Percentiles rank a stretch among this genome's conserved stretches.
phyloP scores from a whole-genome alignment of 2,113 vertebrate genomes.

The Strix uralensis region DNA sequence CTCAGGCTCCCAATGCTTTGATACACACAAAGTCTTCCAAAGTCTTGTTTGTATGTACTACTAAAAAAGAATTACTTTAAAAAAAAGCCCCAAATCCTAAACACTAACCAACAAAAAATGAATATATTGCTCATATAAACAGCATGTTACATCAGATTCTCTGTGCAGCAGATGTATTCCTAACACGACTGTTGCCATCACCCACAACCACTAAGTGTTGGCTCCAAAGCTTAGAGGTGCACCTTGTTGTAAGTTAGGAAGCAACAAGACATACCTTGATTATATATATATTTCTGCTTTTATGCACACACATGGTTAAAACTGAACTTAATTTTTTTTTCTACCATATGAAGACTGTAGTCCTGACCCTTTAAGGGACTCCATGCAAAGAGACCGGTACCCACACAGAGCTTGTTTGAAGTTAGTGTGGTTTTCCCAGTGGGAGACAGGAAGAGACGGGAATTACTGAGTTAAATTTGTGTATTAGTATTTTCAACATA shows the following conservation, averaged over 20 bases:
- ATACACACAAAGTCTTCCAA: not conserved
- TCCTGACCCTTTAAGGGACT: not conserved
- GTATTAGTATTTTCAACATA: constrained; percentile 41
- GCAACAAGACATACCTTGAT: not conserved
- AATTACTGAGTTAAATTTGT: constrained; percentile 42
- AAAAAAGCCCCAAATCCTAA: not conserved
- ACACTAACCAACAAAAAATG: not conserved
- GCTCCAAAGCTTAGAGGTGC: not conserved
- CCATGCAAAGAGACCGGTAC: not conserved
- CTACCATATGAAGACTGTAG: not conserved
- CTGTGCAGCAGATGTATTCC: not conserved
- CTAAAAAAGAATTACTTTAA: not conserved
- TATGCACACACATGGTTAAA: not conserved
- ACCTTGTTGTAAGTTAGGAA: not conserved
- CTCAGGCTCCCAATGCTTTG: not conserved
- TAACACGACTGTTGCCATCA: not conserved
- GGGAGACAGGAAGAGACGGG: constrained; percentile 34
- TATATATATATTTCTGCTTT: not conserved
- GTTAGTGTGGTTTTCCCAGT: constrained; percentile 9
- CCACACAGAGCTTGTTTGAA: constrained; percentile 30
- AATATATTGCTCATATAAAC: not conserved
- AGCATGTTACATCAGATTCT: not conserved
- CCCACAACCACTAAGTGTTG: not conserved
- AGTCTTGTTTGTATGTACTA: not conserved
- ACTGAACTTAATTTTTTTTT: not conserved